Base-by-base conservation (phyloP, 2,113 vertebrate species). In the Pagrus major region DNA sequence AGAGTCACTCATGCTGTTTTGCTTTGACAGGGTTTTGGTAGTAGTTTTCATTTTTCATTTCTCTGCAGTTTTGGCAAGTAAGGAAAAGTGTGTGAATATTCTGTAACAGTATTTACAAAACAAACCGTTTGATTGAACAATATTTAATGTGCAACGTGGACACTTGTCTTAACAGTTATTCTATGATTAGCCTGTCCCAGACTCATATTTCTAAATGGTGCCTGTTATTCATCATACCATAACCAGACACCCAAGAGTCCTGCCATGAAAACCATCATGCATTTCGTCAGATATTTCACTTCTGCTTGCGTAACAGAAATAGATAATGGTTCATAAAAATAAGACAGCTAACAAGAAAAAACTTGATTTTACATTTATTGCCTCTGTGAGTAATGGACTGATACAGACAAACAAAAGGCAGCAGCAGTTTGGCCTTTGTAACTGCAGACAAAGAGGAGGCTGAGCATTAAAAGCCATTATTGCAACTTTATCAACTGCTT, bases 41-140 rank as follows among this genome's bases (percentile, higher is more conserved):
- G 15, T 29, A 46, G 21, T 44, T 76, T 81, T 58, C 14, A 51
- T 59, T 75, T 65, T 85, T 83, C 72, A 44, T 71, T 47, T 71
- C 4, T 16, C 18, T 27, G 37, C n/a, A 31, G 27, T 77, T 71
- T 44, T 76, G 56, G 49, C 49, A 47, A 66, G 33, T 39, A 20
- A 18, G 41, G 47, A 18, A 54, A 29, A 18, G n/a, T 37, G 60
- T 78, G 35, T 55, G 47, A 65, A 70, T 42, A 29, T 73, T 75
- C 37, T 65, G 41, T 35, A 56, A 64, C 41, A 25, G 16, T 18
- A 76, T 67, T 78, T 71, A 25, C 37, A 47, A 63, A 59, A 39
- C 33, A 2, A 60, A 64, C 27, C 4, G 27, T 55, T 60, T 8
- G 7, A 46, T 25, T 23, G 18, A 64, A 7, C 35, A 42, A 71